phyloP scores from a whole-genome alignment of 2,888 invertebrate genomes.

The Tipula vernalis region DNA sequence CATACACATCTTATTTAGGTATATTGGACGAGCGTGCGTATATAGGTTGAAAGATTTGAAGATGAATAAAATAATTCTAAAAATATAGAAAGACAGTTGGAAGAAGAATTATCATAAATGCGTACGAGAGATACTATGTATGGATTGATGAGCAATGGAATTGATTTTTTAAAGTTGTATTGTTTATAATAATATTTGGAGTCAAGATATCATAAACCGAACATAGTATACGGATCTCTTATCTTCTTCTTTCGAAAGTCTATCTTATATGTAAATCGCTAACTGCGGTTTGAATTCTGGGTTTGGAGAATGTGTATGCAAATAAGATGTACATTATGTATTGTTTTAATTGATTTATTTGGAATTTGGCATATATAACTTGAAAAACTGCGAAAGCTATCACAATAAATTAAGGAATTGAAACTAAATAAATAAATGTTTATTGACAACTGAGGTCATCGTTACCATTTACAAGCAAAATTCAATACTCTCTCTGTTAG shows the following conservation, averaged over 20 bases:
- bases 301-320: not conserved
- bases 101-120: not conserved
- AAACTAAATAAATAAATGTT: no score
- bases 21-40: not conserved
- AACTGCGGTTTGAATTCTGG: not conserved
- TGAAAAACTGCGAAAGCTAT: no score
- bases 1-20: not conserved
- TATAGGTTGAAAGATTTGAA: not conserved
- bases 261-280: not conserved
- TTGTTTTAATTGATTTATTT: not conserved
- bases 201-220: not conserved
- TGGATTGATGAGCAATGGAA: not conserved
- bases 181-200: not conserved
- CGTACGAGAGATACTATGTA: not conserved
- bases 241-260: not conserved
- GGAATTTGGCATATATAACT: not conserved
- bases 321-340: not conserved
- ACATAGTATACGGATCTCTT: not conserved
- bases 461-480: no score
- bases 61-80: not conserved
- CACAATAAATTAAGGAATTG: no score
- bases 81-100: not conserved
- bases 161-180: not conserved
- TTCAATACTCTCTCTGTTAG: not conserved
- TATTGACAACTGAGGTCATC: no score